Evolutionary conservation across 2,113 vertebrate genomes (phyloP).

Genomic region (Sinocyclocheilus anshuiensis): DNA sequence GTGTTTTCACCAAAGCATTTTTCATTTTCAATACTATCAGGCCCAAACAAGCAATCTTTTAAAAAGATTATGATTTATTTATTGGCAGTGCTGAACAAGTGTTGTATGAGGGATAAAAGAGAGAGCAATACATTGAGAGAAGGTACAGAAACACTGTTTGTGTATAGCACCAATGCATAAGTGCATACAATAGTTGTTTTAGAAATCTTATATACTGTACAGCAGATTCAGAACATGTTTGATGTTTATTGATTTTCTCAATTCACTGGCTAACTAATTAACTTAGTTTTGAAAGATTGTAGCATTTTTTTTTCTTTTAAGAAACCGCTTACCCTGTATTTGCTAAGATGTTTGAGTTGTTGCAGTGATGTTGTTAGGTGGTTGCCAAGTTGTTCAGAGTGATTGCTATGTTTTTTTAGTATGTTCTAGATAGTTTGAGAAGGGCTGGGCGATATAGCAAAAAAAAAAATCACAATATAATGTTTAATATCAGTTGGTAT

Average conservation of each 20-base stretch:
- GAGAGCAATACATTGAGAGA: not conserved
- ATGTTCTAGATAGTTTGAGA: too few relatives aligned
- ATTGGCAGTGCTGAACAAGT: not conserved
- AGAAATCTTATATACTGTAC: too few relatives aligned
- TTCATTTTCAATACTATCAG: not conserved
- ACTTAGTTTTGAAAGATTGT: not conserved
- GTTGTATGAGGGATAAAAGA: not conserved
- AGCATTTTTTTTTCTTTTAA: not conserved
- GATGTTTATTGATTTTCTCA: not conserved
- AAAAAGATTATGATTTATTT: not conserved
- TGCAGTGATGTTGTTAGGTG: too few relatives aligned
- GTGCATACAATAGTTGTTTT: not conserved
- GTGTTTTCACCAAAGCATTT: not conserved
- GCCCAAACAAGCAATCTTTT: not conserved
- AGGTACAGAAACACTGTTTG: not conserved
- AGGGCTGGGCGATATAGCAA: not conserved
- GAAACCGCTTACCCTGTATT: not conserved
- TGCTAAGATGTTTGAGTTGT: not conserved
- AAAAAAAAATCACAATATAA: constrained; percentile 49
- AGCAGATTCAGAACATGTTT: not conserved
- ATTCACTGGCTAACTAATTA: not conserved
- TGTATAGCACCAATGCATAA: too few relatives aligned
- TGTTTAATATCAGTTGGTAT: too few relatives aligned
- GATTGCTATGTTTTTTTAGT: too few relatives aligned
- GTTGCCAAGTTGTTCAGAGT: too few relatives aligned